Evolutionary conservation across 2,888 invertebrate species (phyloP).

Genomic region (Limenitis camilla): DNA sequence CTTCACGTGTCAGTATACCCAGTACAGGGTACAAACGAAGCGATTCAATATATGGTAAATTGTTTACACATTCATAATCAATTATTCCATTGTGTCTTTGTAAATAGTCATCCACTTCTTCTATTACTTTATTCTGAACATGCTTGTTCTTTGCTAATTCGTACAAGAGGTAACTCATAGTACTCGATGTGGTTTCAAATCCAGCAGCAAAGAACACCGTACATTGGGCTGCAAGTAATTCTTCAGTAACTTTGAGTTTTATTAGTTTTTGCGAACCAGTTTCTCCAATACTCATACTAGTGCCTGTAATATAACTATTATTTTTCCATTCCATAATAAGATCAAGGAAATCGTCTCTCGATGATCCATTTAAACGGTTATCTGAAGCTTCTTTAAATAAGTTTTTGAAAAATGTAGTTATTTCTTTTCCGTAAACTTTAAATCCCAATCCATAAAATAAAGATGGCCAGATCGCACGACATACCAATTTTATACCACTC

Average conservation of each 20-base stretch:
- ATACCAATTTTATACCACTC: slow-evolving; percentile 32
- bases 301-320: slow-evolving; percentile 34
- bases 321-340: slow-evolving; percentile 39
- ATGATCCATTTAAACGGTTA: slow-evolving; percentile 33
- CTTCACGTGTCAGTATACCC: slow-evolving; percentile 42
- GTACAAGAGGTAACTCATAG: slow-evolving; percentile 36
- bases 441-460: slow-evolving; percentile 44
- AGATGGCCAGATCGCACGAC: slow-evolving; percentile 42
- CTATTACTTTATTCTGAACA: slow-evolving; percentile 30
- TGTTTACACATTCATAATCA: slow-evolving; percentile 40
- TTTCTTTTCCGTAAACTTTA: slow-evolving; percentile 30
- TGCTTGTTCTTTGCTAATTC: slow-evolving; percentile 41
- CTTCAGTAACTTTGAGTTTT: slow-evolving; percentile 43
- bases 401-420: slow-evolving; percentile 35
- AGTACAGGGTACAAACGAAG: slow-evolving; percentile 50
- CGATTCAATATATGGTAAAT: slow-evolving; percentile 41
- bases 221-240: slow-evolving; percentile 68
- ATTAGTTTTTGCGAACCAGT: slow-evolving; percentile 28
- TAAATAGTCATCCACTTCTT: slow-evolving; percentile 42
- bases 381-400: slow-evolving; percentile 36
- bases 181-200: slow-evolving; percentile 45
- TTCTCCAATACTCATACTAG: slow-evolving; percentile 36
- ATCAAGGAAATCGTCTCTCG: slow-evolving; percentile 47
- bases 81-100: slow-evolving; percentile 28
- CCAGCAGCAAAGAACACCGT: slow-evolving; percentile 60